Conservation (phyloP, 2,113 vertebrate genomes). For the Hyla sarda region DNA sequence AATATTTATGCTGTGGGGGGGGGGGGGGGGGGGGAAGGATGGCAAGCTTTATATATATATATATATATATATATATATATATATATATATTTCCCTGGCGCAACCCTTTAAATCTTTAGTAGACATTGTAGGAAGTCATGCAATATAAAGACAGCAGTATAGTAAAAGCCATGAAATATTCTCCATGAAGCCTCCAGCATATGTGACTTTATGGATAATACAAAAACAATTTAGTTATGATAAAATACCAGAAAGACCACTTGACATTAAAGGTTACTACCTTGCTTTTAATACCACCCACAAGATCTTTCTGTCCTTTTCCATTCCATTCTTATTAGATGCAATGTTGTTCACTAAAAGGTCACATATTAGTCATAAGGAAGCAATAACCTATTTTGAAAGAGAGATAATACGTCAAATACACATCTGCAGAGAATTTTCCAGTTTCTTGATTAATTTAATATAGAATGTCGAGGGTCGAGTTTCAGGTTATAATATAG, state of each 20-base stretch:
- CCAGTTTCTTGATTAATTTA: background rate
- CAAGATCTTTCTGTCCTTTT: background rate
- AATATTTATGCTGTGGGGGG: too few relatives aligned
- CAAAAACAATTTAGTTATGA: background rate
- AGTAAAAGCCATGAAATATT: too few relatives aligned
- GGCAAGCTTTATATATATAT: too few relatives aligned
- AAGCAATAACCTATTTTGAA: background rate
- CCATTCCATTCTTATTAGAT: background rate
- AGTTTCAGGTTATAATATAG: background rate
- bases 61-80: too few relatives aligned
- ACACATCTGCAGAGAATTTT: background rate
- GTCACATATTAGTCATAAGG: background rate
- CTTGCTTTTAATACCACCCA: background rate
- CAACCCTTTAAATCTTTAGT: too few relatives aligned
- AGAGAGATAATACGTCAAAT: background rate
- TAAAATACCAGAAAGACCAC: background rate
- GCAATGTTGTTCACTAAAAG: background rate
- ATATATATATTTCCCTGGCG: too few relatives aligned
- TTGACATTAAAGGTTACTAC: background rate
- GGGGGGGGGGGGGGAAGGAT: too few relatives aligned
- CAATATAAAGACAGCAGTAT: too few relatives aligned
- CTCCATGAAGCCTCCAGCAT: too few relatives aligned
- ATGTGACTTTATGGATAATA: too few relatives aligned
- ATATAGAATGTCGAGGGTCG: background rate
- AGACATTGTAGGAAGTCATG: too few relatives aligned